Evolutionary conservation across 2,113 vertebrate genomes (phyloP).

Genomic region (Boleophthalmus pectinirostris): DNA sequence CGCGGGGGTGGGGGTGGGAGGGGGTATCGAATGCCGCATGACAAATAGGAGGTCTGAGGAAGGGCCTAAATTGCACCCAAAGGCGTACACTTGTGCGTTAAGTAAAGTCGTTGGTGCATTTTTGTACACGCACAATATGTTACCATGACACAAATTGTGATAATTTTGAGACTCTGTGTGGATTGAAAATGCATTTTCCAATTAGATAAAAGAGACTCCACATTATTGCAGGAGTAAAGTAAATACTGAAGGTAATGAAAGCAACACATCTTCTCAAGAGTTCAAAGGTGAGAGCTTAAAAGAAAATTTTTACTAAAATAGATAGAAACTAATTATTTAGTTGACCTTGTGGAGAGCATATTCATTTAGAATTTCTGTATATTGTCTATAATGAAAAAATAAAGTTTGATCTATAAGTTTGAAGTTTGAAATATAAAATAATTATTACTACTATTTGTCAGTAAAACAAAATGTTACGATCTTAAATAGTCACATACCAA

Average conservation of each 20-base stretch:
- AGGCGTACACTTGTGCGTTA: slow-evolving; percentile 38
- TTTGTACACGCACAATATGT: not conserved
- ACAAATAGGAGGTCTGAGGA: slow-evolving; percentile 66
- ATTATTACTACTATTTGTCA: not conserved
- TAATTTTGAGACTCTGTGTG: not conserved
- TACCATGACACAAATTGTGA: not conserved
- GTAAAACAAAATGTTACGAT: not conserved
- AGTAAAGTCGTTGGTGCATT: slow-evolving; percentile 4
- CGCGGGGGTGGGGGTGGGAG: slow-evolving; percentile 20
- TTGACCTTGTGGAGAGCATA: no score
- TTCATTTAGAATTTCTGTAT: no score
- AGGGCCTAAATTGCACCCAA: slow-evolving; percentile 53
- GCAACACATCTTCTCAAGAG: not conserved
- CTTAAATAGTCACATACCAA: not conserved
- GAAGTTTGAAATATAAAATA: no score
- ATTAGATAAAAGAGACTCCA: not conserved
- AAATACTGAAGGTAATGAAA: not conserved
- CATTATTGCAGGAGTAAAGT: not conserved
- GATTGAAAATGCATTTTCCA: not conserved
- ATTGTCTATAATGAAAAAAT: no score
- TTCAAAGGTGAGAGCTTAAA: not conserved
- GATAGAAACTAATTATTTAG: no score
- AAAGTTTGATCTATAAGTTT: no score
- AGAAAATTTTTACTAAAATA: no score
- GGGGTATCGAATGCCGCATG: slow-evolving; percentile 60